phyloP scores from a whole-genome alignment of 2,113 vertebrate genomes.

The Xenopus borealis region DNA sequence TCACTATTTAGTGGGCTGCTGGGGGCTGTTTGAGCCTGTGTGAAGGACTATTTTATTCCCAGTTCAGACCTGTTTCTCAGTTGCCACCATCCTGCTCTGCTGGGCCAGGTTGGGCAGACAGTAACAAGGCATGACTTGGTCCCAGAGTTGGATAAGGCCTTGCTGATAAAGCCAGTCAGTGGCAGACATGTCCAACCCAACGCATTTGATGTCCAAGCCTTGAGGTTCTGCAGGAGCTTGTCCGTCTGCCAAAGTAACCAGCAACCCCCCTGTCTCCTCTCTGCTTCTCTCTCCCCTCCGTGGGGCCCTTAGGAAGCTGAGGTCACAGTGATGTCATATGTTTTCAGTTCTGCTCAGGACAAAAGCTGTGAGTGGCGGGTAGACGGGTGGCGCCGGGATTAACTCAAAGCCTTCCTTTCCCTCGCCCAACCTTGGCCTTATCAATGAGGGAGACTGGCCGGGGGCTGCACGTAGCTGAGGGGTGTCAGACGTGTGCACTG shows the following conservation, averaged over 20 bases:
- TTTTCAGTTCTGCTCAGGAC: constrained; percentile 40
- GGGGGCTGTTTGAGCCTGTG: too few relatives aligned
- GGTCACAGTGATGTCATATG: constrained; percentile 53
- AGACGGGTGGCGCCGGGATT: constrained; percentile 55
- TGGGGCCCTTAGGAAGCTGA: constrained; percentile 38
- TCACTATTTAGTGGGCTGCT: too few relatives aligned
- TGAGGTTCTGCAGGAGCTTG: constrained; percentile 58
- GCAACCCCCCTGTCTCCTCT: constrained; percentile 35
- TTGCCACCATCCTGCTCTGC: too few relatives aligned
- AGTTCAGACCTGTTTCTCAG: too few relatives aligned
- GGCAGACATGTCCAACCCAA: constrained; percentile 45
- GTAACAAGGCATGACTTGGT: constrained; percentile 35
- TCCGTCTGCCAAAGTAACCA: constrained; percentile 60
- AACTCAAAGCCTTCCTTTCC: constrained; percentile 37
- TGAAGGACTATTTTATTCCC: too few relatives aligned
- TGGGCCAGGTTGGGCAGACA: background rate
- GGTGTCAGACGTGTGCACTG: too few relatives aligned
- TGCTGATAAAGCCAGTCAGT: constrained; percentile 47
- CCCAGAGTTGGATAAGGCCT: constrained; percentile 50
- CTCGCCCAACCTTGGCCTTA: constrained; percentile 48
- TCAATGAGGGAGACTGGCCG: constrained; percentile 50
- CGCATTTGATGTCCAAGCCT: constrained; percentile 55
- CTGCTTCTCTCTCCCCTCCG: constrained; percentile 1
- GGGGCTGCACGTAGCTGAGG: constrained; percentile 9
- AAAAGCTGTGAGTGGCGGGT: constrained; percentile 2